These are phyloP conservation scores for Brachionus rubens DNA, from an alignment of 1,140 invertebrate species.

Conservation along the genomic window DNA sequence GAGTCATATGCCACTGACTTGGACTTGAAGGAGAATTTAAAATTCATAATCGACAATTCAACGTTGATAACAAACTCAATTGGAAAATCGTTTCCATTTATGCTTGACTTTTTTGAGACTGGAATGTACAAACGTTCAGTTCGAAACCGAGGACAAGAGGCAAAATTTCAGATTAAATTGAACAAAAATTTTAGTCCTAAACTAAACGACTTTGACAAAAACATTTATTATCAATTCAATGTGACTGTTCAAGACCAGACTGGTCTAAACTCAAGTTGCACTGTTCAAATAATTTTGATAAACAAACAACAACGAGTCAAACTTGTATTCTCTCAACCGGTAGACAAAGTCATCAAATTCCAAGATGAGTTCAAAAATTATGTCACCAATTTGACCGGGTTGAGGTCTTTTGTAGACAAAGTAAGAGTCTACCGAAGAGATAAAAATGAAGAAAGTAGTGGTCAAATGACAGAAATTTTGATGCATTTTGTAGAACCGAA, in stretches of 20 bases:
- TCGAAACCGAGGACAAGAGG: not conserved
- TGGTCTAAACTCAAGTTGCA: not conserved
- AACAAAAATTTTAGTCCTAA: not conserved
- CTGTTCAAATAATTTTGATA: constrained; percentile 41
- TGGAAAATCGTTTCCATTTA: not conserved
- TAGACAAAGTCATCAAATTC: not conserved
- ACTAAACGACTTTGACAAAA: not conserved
- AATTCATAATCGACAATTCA: constrained; percentile 1
- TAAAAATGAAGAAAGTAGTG: not conserved
- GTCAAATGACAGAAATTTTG: constrained; percentile 21
- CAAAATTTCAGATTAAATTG: constrained; percentile 10
- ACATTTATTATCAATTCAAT: constrained; percentile 34
- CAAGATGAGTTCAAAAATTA: constrained; percentile 24
- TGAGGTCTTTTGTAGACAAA: constrained; percentile 22
- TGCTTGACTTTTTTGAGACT: not conserved
- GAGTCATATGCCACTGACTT: constrained; percentile 9
- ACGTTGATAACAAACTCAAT: not conserved
- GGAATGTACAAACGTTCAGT: not conserved
- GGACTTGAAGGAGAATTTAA: constrained; percentile 1
- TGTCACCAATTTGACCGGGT: constrained; percentile 23
- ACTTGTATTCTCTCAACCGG: constrained; percentile 2
- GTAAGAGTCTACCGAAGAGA: not conserved
- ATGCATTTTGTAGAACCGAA: constrained; percentile 43
- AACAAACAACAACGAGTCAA: constrained; percentile 38
- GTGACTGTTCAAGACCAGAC: constrained; percentile 21